Base-by-base conservation (phyloP, 2,797 vertebrate species). In the Acanthiza pusilla region DNA sequence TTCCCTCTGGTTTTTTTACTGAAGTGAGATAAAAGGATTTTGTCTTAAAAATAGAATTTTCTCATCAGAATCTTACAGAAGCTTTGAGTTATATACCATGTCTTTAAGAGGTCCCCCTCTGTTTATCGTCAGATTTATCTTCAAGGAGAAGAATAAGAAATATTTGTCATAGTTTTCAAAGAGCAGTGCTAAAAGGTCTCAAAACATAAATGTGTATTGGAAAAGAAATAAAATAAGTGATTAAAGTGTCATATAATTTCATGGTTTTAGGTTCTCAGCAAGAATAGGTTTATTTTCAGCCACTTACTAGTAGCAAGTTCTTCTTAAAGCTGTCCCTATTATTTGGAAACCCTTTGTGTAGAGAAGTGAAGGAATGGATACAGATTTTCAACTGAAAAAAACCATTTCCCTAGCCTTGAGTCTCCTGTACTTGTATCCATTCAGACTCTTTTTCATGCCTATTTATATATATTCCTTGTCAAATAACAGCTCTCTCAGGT, bases 21-120 rank as follows among this genome's bases (percentile, higher is more conserved):
- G 63, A 93, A 91, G 80, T 91, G 81, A 93, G 88, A 94, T 94
- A 88, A 93, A 96, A 87, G 78, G 83, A 94, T 94, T 97, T 93
- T 84, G 60, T 95, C 85, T 96, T 95, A 85, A 93, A 90, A 96
- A 96, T 77, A 95, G 70, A 42, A 18, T 50, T 81, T 96, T 92
- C 80, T 93, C 76, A 78, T 92, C 83, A 79, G 82, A 91, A 58
- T 86, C 55, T 73, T 84, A 51, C 26, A 62, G 73, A 71, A 91
- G 51, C 51, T 91, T 84, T 73, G 86, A 70, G 36, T 90, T 82
- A 45, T 12, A 43, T 55, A 25, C 29, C 0, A 1, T 72, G 62
- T 62, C 76, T 79, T 8, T 47, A 68, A 77, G 82, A 92, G 27
- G 16, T 85, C 25, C 15, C 32, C 47, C n/a, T 93, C n/a, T 10